These are phyloP conservation scores for Anguilla rostrata DNA, from an alignment of 2,113 vertebrate genomes.

Conservation along the genomic window DNA sequence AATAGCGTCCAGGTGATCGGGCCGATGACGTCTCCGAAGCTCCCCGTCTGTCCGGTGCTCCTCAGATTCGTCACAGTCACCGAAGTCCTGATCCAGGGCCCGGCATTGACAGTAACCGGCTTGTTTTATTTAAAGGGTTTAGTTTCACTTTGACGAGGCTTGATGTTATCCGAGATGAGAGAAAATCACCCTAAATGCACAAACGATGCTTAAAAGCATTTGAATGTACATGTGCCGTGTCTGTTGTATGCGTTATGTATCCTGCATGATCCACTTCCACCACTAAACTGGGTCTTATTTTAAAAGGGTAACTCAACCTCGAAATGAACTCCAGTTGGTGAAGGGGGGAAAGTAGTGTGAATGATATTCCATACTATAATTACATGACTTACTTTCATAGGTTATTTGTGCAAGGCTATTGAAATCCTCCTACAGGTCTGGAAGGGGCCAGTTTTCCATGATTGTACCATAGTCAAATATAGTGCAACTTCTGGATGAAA, in stretches of 20 bases:
- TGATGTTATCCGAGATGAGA: slow-evolving; percentile 56
- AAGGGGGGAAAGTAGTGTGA: slow-evolving; percentile 54
- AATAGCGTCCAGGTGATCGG: not conserved
- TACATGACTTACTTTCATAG: slow-evolving; percentile 50
- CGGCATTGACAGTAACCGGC: slow-evolving; percentile 44
- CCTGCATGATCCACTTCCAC: slow-evolving; percentile 47
- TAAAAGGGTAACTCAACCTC: slow-evolving; percentile 54
- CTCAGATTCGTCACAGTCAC: not conserved
- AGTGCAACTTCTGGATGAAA: slow-evolving; percentile 49
- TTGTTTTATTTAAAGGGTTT: slow-evolving; percentile 61
- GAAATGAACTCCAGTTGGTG: slow-evolving; percentile 41
- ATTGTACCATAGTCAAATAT: slow-evolving; percentile 42
- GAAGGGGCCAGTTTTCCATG: slow-evolving; percentile 51
- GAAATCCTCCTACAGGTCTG: slow-evolving; percentile 42
- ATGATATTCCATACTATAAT: slow-evolving; percentile 61
- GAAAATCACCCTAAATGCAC: slow-evolving; percentile 23
- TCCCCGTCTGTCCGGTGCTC: not conserved
- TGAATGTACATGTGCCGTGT: slow-evolving; percentile 30
- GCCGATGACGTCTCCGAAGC: not conserved
- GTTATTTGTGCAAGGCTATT: slow-evolving; percentile 58
- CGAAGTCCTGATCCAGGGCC: slow-evolving; percentile 23
- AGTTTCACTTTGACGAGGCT: slow-evolving; percentile 60
- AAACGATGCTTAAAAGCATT: slow-evolving; percentile 35
- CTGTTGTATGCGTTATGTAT: slow-evolving; percentile 35
- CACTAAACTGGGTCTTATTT: slow-evolving; percentile 40